These are phyloP conservation scores for Hippocampus mohnikei DNA, from an alignment of 2,113 vertebrate genomes.

Conservation along the genomic window DNA sequence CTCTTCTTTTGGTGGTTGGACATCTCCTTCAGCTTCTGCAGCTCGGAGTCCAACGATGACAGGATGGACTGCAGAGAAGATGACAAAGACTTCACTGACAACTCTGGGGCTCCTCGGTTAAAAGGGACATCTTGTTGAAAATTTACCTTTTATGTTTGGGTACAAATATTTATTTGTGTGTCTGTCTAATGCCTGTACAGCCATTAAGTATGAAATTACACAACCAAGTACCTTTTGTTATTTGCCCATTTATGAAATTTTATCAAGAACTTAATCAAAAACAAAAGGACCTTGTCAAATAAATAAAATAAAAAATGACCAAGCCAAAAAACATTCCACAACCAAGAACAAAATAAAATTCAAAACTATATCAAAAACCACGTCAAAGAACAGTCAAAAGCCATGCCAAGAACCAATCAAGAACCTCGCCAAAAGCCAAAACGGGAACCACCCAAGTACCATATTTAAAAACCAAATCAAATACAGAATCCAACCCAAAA, in stretches of 20 bases:
- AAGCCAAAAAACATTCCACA: too few species aligned
- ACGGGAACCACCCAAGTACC: too few species aligned
- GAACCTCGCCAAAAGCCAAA: too few species aligned
- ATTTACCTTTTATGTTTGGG: neutral
- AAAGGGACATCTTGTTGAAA: neutral
- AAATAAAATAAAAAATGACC: too few species aligned
- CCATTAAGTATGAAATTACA: neutral
- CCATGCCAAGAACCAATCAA: too few species aligned
- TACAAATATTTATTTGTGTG: neutral
- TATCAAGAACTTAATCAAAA: neutral
- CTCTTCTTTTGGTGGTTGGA: slow-evolving; percentile 97
- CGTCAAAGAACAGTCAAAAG: too few species aligned
- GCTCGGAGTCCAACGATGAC: slow-evolving; percentile 91
- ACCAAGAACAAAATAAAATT: too few species aligned
- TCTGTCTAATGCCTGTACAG: neutral
- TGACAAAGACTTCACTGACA: neutral
- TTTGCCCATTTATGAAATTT: neutral
- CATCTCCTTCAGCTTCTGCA: slow-evolving; percentile 98
- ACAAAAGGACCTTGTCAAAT: too few species aligned
- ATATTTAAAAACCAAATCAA: too few species aligned
- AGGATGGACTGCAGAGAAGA: slow-evolving; percentile 76
- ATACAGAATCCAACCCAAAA: too few species aligned
- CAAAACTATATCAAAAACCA: too few species aligned
- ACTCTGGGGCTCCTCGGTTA: neutral
- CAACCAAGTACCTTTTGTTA: neutral